Base-by-base conservation (phyloP, 2,797 vertebrate genomes). In the Spinus olivaceus region DNA sequence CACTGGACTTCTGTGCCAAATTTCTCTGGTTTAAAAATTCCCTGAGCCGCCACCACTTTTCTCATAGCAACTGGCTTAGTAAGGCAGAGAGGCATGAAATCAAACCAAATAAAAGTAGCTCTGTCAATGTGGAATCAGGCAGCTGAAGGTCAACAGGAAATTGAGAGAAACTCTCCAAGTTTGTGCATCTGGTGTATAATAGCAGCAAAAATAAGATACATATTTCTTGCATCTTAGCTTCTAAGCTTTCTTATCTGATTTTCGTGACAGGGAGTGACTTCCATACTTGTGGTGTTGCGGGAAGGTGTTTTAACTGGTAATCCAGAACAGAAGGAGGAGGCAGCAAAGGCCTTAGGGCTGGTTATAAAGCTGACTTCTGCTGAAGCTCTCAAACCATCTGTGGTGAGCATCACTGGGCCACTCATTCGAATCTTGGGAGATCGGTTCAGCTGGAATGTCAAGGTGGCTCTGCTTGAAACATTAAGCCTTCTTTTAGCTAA, bases 251-350 rank as follows among this genome's bases (percentile, higher is more conserved):
- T 54, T 54, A 14, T 35, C 22, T 0, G 1, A 30, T 94, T 94
- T 84, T 95, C 13, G 5, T 95, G 81, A 67, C 95, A 99, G 99
- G 99, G 99, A 24, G 99, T 99, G 92, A 99, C 99, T 27, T 99
- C 99, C 73, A 99, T 99, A 96, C 98, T 99, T 57, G 99, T 99
- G 14, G 98, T 99, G 90, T 97, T 99, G 73, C 98, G 99, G 88
- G 99, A 99, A 96, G 99, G 99, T 5, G 98, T 99, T 93, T 98
- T 99, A 92, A 99, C 99, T 6, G 99, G 99, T 53, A 99, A 97
- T 92, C 99, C 99, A 1, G 99, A 99, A 92, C 99, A 99, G 98
- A 99, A 99, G 92, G 99, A 99, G 91, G 99, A 99, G 94, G 99
- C 99, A 3, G 99, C 99, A 56, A 99, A 99, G 96, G 99, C 99